Percentiles rank a stretch among this genome's conserved stretches.
These are phyloP conservation scores for Zaprionus nigranus DNA, from an alignment of 1,140 invertebrate species.

Conservation along the genomic window DNA sequence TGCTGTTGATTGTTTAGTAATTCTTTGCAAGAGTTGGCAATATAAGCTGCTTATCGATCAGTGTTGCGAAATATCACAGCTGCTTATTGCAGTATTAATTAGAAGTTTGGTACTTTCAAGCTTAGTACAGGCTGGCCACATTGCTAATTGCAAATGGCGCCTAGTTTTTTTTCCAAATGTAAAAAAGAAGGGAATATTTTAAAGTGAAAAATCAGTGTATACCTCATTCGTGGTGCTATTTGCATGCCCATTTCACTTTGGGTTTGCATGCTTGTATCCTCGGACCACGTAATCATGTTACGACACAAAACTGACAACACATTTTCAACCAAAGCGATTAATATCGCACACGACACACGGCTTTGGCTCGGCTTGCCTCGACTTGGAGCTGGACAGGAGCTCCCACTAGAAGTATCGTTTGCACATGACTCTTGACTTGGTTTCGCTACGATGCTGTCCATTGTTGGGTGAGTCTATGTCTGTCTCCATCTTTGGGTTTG, in stretches of 20 bases:
- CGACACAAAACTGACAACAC: conserved; percentile 82
- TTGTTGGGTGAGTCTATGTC: conserved; percentile 50
- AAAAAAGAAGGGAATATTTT: background rate
- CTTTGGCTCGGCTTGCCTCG: conserved; percentile 31
- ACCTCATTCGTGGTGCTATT: background rate
- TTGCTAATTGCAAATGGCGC: background rate
- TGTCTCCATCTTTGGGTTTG: background rate
- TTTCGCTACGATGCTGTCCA: conserved; percentile 52
- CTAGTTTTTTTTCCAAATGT: background rate
- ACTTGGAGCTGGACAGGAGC: conserved; percentile 32
- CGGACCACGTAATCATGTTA: conserved; percentile 77
- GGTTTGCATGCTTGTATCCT: conserved; percentile 41
- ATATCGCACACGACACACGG: conserved; percentile 78
- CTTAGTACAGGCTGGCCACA: background rate
- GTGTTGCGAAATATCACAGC: conserved; percentile 6
- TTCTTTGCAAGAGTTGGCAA: background rate
- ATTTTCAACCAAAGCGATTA: conserved; percentile 83
- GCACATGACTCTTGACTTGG: conserved; percentile 45
- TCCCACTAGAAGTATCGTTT: conserved; percentile 37
- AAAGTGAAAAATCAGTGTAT: conserved; percentile 4
- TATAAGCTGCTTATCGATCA: background rate
- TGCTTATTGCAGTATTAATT: background rate
- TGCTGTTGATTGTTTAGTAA: background rate
- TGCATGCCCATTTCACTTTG: conserved; percentile 13
- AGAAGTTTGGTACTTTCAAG: background rate